Conservation (phyloP, 2,888 invertebrate genomes). For the Tillus elongatus region DNA sequence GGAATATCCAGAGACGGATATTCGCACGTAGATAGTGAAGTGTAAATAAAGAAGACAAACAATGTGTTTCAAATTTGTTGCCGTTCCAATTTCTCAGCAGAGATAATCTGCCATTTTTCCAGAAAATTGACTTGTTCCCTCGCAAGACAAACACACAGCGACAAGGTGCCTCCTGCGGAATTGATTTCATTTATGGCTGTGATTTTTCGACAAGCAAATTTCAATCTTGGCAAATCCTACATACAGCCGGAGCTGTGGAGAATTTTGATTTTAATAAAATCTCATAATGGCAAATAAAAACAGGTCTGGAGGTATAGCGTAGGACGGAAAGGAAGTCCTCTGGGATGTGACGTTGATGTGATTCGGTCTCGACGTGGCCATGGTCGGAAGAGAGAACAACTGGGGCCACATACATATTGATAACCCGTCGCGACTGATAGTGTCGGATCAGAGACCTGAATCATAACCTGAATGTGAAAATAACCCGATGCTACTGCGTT, state of each 20-base stretch:
- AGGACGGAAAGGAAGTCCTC: no score
- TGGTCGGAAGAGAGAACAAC: no score
- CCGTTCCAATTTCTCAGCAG: constrained; percentile 33
- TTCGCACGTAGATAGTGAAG: constrained; percentile 14
- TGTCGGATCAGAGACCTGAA: no score
- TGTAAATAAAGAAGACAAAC: constrained; percentile 34
- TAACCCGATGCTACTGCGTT: no score
- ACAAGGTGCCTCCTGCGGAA: constrained; percentile 27
- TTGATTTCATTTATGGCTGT: constrained; percentile 36
- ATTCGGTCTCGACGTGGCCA: no score
- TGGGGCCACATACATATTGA: no score
- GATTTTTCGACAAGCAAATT: constrained; percentile 30
- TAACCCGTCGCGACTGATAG: no score
- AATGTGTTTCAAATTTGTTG: constrained; percentile 34
- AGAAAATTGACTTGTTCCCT: constrained; percentile 34
- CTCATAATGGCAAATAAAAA: constrained; percentile 23
- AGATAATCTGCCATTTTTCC: constrained; percentile 35
- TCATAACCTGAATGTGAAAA: no score
- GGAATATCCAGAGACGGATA: not conserved
- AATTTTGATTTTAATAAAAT: constrained; percentile 26
- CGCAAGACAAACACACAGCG: constrained; percentile 29
- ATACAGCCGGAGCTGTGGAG: constrained; percentile 15
- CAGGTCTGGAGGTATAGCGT: no score
- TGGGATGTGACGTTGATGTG: no score
- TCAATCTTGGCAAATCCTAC: constrained; percentile 26